A percentile compares a stretch with the other conserved stretches of the same genome.
phyloP scores from a whole-genome alignment of 2,113 vertebrate species.

The Cyanoliseus patagonus region DNA sequence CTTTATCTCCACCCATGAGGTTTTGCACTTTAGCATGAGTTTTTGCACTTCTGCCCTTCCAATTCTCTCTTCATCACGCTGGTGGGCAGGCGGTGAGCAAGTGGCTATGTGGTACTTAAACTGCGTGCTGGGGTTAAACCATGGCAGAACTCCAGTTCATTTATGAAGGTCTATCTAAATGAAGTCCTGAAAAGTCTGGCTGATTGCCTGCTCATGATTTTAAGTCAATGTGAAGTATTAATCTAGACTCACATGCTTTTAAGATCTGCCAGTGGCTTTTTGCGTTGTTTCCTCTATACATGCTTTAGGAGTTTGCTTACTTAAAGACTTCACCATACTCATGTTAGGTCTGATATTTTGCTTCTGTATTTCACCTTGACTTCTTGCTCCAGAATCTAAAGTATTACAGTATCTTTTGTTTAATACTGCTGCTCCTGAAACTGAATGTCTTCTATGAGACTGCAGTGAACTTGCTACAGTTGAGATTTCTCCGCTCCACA shows the following conservation, averaged over 20 bases:
- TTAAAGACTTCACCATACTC: neutral
- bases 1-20: neutral
- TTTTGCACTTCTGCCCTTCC: neutral
- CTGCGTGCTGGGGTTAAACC: neutral
- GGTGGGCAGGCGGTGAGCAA: neutral
- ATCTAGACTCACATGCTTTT: neutral
- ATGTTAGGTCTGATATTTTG: neutral
- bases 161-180: neutral
- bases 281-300: rapidly evolving
- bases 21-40: neutral
- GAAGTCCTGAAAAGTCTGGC: neutral
- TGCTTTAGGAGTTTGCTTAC: neutral
- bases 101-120: rapidly evolving
- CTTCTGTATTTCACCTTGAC: neutral
- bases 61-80: neutral
- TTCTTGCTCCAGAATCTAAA: neutral
- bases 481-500: neutral
- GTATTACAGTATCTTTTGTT: neutral
- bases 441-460: neutral
- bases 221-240: neutral
- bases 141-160: neutral
- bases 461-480: neutral
- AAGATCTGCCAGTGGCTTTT: neutral
- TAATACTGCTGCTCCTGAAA: neutral
- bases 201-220: neutral